These are phyloP conservation scores for Diachasma alloeum DNA, from an alignment of 1,140 invertebrate species.

Conservation along the genomic window DNA sequence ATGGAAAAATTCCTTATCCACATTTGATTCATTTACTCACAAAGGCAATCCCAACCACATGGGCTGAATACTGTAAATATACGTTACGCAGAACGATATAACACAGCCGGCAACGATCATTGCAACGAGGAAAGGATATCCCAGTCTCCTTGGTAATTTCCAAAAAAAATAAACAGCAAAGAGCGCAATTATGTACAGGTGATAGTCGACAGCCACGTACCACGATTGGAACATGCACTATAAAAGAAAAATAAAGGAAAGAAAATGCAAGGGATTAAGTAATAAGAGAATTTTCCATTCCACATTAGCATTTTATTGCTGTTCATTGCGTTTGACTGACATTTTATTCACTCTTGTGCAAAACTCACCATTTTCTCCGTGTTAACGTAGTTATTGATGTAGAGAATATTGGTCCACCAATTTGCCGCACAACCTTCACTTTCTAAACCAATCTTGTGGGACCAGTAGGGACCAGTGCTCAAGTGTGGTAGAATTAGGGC, in stretches of 20 bases:
- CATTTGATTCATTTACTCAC: constrained; percentile 31
- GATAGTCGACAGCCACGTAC: constrained; percentile 68
- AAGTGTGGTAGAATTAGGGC: constrained; percentile 46
- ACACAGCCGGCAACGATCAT: constrained; percentile 31
- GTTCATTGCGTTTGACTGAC: not conserved
- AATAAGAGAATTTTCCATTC: not conserved
- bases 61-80: constrained; percentile 36
- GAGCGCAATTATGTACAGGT: constrained; percentile 64
- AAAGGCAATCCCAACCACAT: constrained; percentile 36
- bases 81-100: constrained; percentile 40
- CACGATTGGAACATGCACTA: constrained; percentile 69
- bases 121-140: constrained; percentile 38
- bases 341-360: not conserved
- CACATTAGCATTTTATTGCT: not conserved
- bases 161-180: constrained; percentile 61
- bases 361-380: constrained; percentile 45
- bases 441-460: constrained; percentile 38
- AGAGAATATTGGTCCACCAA: constrained; percentile 70
- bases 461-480: constrained; percentile 54
- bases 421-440: constrained; percentile 56
- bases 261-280: not conserved
- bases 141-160: constrained; percentile 50
- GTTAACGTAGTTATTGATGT: constrained; percentile 68
- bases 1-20: no score
- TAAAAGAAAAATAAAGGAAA: constrained; percentile 38